A percentile compares a stretch with the other conserved stretches of the same genome.
Evolutionary conservation across 2,797 vertebrate genomes (phyloP).

Genomic region (Hoplostethus mediterraneus): DNA sequence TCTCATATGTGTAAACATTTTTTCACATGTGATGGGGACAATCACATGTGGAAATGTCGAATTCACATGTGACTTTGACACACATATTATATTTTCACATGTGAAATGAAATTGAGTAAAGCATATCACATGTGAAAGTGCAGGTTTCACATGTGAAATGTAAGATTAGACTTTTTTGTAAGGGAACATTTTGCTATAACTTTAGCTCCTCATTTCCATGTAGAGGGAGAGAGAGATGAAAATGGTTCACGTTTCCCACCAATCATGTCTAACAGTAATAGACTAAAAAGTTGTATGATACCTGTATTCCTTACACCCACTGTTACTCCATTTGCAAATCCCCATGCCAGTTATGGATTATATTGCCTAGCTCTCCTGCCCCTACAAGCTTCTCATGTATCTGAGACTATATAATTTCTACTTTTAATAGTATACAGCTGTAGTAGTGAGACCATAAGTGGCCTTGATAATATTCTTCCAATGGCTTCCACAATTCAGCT

Average conservation of each 20-base stretch:
- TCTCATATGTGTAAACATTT: no score
- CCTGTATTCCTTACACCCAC: neutral
- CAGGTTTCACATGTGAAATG: no score
- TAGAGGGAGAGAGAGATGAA: no score
- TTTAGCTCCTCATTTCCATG: no score
- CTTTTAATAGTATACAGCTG: slow-evolving; percentile 40
- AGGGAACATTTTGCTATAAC: no score
- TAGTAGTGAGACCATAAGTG: slow-evolving; percentile 36
- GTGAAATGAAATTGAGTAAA: no score
- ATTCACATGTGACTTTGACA: no score
- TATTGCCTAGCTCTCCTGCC: slow-evolving; percentile 21
- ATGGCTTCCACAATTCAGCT: slow-evolving; percentile 47
- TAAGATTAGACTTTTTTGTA: no score
- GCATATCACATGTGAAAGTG: no score
- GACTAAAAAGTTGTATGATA: slow-evolving; percentile 1
- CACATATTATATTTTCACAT: no score
- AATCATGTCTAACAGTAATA: neutral
- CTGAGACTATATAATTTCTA: slow-evolving; percentile 41
- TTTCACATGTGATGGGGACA: no score
- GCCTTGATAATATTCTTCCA: slow-evolving; percentile 51
- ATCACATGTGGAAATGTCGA: no score
- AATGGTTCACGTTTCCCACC: neutral
- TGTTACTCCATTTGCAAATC: slow-evolving; percentile 36
- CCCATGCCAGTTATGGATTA: slow-evolving; percentile 10
- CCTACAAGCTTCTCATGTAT: slow-evolving; percentile 35